Conservation (phyloP, 2,113 vertebrate genomes). For the rat (Rattus norvegicus) region GRCr8 NC_086032.1:6699001-6699500, state of each 20-base stretch:
- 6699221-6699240: not conserved
- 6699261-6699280: not conserved
- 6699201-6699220: not conserved
- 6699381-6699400: not conserved
- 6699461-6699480: not conserved
- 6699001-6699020: conserved; percentile 49
- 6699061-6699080: conserved; percentile 16
- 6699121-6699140: not conserved
- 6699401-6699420: not conserved
- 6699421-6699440: not conserved
- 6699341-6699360: not conserved
- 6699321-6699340: not conserved
- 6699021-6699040: conserved; percentile 53
- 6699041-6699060: conserved; percentile 50
- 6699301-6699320: not conserved
- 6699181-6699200: conserved; percentile 4
- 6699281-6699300: not conserved
- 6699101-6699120: not conserved
- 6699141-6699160: not conserved
- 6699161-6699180: conserved; percentile 27
- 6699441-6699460: not conserved
- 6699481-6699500: not conserved
- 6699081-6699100: conserved; percentile 48
- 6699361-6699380: not conserved
- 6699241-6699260: not conserved